Evolutionary conservation across 2,113 vertebrate genomes (phyloP).

Genomic region (Romanogobio albipinnatus): DNA sequence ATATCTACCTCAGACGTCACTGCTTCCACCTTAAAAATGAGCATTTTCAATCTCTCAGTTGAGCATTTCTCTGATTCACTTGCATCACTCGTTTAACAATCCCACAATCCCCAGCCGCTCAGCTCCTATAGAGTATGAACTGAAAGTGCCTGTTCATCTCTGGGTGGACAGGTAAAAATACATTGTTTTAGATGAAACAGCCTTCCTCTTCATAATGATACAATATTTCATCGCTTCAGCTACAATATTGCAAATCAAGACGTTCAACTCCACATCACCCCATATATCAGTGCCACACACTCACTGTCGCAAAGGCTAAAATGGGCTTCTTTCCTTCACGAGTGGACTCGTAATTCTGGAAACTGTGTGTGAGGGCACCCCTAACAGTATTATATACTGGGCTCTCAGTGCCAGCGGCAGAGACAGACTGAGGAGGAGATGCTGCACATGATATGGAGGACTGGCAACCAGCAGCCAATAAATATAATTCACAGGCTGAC

Average conservation of each 20-base stretch:
- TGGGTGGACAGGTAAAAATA: neutral
- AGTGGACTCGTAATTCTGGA: constrained; percentile 28
- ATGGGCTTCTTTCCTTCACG: neutral
- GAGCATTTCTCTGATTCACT: neutral
- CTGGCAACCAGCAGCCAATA: constrained; percentile 24
- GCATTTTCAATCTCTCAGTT: neutral
- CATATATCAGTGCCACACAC: constrained; percentile 12
- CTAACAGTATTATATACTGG: constrained; percentile 17
- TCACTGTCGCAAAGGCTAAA: neutral
- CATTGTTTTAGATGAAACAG: neutral
- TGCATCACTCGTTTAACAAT: neutral
- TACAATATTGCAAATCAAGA: neutral
- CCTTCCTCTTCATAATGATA: neutral
- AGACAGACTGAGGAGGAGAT: constrained; percentile 38
- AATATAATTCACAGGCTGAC: constrained; percentile 59
- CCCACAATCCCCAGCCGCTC: neutral
- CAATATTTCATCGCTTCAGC: neutral
- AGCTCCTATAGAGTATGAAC: neutral
- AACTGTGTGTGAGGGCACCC: constrained; percentile 3
- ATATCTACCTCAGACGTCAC: neutral
- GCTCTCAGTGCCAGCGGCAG: constrained; percentile 9
- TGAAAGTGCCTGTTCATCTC: neutral
- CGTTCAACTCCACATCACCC: neutral
- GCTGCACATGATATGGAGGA: neutral
- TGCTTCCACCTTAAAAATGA: neutral